These are phyloP conservation scores for Lasioglossum figueresi DNA, from an alignment of 2,888 invertebrate genomes.

Conservation along the genomic window DNA sequence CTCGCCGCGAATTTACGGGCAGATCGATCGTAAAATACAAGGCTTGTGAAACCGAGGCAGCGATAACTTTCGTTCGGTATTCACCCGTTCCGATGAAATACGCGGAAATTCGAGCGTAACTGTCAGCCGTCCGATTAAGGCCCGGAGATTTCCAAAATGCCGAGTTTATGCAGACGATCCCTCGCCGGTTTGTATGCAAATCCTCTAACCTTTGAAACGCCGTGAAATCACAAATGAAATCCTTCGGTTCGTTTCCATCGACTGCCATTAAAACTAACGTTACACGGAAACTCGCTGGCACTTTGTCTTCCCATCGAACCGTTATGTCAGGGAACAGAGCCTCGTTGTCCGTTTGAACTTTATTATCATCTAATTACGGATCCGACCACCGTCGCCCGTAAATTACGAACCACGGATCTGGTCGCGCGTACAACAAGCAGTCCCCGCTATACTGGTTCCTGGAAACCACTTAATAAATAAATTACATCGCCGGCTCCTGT, in stretches of 20 bases:
- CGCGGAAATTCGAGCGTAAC: constrained; percentile 19
- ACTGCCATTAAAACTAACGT: constrained; percentile 24
- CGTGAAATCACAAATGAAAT: constrained; percentile 17
- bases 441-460: constrained; percentile 43
- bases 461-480: constrained; percentile 53
- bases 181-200: constrained; percentile 27
- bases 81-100: constrained; percentile 31
- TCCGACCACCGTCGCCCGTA: constrained; percentile 30
- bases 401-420: constrained; percentile 43
- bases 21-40: constrained; percentile 67
- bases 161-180: constrained; percentile 28
- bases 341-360: constrained; percentile 30
- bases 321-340: constrained; percentile 35
- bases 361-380: constrained; percentile 52
- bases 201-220: background rate
- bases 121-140: constrained; percentile 14
- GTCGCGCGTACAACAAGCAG: constrained; percentile 31
- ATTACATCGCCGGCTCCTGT: constrained; percentile 31
- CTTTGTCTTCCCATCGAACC: constrained; percentile 33
- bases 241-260: constrained; percentile 5
- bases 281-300: constrained; percentile 1
- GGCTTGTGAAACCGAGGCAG: constrained; percentile 25
- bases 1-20: constrained; percentile 53
- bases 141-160: constrained; percentile 1
- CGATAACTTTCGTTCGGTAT: constrained; percentile 51